Conservation (phyloP, 2,888 invertebrate species). For the Standfussiana lucernea region DNA sequence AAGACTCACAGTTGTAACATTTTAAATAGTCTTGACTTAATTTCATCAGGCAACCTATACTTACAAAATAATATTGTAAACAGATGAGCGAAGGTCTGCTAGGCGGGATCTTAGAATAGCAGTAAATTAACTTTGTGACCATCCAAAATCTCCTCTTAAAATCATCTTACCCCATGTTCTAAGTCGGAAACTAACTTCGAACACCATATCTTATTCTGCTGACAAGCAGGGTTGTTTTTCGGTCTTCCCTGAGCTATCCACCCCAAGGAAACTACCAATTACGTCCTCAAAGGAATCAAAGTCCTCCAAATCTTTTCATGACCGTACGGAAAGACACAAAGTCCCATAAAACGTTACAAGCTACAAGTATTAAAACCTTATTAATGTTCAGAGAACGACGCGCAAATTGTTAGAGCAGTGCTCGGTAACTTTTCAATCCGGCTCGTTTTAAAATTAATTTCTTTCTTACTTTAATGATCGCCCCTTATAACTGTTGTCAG, state of each 20-base stretch:
- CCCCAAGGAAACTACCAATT: neutral
- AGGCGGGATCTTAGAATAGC: neutral
- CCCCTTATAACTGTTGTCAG: slow-evolving; percentile 32
- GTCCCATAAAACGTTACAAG: slow-evolving; percentile 21
- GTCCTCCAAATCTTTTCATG: neutral
- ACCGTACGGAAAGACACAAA: neutral
- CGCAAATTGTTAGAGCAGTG: slow-evolving; percentile 45
- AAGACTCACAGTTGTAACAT: no score
- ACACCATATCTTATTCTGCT: neutral
- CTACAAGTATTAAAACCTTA: slow-evolving; percentile 38
- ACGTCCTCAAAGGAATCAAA: neutral
- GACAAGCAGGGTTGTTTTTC: neutral
- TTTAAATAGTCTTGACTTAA: no score
- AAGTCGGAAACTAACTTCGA: neutral
- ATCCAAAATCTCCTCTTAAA: neutral
- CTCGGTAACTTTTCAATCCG: slow-evolving; percentile 58
- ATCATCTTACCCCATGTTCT: neutral
- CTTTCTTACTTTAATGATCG: slow-evolving; percentile 48
- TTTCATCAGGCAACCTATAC: no score
- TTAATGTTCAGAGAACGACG: slow-evolving; percentile 56
- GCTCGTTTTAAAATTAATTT: slow-evolving; percentile 57
- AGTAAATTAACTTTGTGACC: neutral
- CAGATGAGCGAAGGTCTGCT: no score
- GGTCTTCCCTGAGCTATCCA: neutral
- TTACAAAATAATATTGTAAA: no score